Evolutionary conservation across 1,140 invertebrate species (phyloP).

Genomic region (Mamestra configurata): DNA sequence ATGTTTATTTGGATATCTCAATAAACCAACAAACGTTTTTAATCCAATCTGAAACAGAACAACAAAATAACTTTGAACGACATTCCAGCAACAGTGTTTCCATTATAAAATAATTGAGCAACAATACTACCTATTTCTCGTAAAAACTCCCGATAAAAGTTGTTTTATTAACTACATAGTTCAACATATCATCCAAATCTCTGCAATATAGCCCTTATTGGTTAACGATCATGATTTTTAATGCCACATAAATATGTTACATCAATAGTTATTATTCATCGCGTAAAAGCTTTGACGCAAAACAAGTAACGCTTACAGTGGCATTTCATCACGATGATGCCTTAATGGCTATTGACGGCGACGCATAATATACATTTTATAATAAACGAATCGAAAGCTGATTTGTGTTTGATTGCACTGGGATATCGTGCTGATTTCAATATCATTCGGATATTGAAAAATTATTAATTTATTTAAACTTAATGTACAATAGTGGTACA

Average conservation of each 20-base stretch:
- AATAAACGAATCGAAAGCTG: slow-evolving; percentile 53
- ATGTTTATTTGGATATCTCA: too few species aligned
- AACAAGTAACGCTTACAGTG: slow-evolving; percentile 71
- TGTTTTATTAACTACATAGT: background rate
- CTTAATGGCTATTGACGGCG: too few species aligned
- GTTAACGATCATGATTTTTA: slow-evolving; percentile 49
- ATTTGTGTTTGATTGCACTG: slow-evolving; percentile 18
- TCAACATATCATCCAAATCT: slow-evolving; percentile 48
- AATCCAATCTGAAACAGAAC: too few species aligned
- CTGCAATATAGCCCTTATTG: slow-evolving; percentile 18
- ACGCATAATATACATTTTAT: slow-evolving; percentile 63
- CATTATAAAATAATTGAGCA: background rate
- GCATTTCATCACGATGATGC: too few species aligned
- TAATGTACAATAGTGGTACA: too few species aligned
- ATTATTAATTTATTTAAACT: too few species aligned
- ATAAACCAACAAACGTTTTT: too few species aligned
- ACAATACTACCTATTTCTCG: background rate
- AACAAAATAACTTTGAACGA: background rate
- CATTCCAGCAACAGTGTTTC: background rate
- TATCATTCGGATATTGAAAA: too few species aligned
- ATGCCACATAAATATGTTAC: slow-evolving; percentile 62
- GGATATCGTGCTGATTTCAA: background rate
- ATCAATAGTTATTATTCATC: slow-evolving; percentile 74
- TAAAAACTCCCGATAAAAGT: background rate
- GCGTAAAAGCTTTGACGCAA: slow-evolving; percentile 72